phyloP scores from a whole-genome alignment of 2,113 vertebrate species.

The Porphyrio hochstetteri region DNA sequence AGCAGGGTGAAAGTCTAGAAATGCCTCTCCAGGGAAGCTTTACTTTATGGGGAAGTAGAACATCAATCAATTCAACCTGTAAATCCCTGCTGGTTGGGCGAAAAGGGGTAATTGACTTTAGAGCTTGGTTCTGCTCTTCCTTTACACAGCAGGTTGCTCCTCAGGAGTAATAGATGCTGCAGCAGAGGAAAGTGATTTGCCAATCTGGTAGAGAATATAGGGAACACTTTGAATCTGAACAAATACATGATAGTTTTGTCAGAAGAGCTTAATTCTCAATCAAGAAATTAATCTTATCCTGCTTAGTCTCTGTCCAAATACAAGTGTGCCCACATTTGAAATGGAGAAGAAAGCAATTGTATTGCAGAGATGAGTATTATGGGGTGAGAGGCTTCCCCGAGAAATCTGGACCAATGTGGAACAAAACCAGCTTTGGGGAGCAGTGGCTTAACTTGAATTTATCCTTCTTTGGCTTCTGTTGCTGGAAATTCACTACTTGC shows the following conservation, averaged over 20 bases:
- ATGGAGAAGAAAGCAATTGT: neutral
- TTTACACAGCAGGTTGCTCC: neutral
- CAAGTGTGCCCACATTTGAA: neutral
- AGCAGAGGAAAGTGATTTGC: neutral
- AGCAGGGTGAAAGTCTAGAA: neutral
- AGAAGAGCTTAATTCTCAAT: neutral
- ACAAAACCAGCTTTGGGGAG: neutral
- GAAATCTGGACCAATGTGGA: neutral
- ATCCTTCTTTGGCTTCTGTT: neutral
- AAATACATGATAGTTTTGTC: neutral
- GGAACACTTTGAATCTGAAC: neutral
- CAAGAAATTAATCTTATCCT: neutral
- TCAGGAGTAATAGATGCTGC: neutral
- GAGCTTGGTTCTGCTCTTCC: neutral
- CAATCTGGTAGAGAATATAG: neutral
- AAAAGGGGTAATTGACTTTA: neutral
- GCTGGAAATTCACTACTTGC: conserved; percentile 43
- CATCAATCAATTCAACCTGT: no score
- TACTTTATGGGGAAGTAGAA: neutral
- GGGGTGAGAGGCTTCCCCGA: neutral
- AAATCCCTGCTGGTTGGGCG: neutral
- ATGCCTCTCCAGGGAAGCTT: neutral
- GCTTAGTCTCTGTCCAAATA: neutral
- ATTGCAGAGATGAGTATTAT: neutral
- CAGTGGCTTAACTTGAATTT: neutral